These are phyloP conservation scores for Solenodon paradoxus DNA, from an alignment of 2,113 vertebrate species.

Conservation along the genomic window DNA sequence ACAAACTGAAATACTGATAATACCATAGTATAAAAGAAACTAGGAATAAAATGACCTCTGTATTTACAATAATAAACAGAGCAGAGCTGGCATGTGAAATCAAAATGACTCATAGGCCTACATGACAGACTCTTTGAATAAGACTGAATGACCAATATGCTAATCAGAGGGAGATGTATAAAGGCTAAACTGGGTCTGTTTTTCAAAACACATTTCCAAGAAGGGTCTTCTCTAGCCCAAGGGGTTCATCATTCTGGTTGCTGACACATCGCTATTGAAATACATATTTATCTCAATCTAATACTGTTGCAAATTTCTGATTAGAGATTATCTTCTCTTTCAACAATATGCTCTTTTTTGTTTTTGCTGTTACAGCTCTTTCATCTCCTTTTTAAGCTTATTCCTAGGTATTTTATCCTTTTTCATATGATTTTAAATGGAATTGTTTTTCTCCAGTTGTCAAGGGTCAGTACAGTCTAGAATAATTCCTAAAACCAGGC, in stretches of 20 bases:
- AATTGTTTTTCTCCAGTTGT: background rate
- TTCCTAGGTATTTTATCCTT: no score
- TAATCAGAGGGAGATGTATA: background rate
- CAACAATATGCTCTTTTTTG: no score
- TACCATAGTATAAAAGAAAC: background rate
- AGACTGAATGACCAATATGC: background rate
- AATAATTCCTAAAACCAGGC: background rate
- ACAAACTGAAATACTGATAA: background rate
- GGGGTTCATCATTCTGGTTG: background rate
- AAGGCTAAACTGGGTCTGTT: background rate
- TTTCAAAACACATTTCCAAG: background rate
- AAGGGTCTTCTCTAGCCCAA: background rate
- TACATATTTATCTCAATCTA: background rate
- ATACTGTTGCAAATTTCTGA: background rate
- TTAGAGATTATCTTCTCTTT: background rate
- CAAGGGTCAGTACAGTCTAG: background rate
- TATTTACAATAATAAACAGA: background rate
- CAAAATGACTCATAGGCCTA: background rate
- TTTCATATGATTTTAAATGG: no score
- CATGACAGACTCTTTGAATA: background rate
- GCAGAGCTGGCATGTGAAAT: background rate
- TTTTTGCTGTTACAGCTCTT: no score
- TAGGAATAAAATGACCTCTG: background rate
- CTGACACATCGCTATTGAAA: background rate
- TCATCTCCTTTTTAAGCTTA: no score